Evolutionary conservation across 2,797 vertebrate species (phyloP).

Genomic region (Onychomys leucogaster): DNA sequence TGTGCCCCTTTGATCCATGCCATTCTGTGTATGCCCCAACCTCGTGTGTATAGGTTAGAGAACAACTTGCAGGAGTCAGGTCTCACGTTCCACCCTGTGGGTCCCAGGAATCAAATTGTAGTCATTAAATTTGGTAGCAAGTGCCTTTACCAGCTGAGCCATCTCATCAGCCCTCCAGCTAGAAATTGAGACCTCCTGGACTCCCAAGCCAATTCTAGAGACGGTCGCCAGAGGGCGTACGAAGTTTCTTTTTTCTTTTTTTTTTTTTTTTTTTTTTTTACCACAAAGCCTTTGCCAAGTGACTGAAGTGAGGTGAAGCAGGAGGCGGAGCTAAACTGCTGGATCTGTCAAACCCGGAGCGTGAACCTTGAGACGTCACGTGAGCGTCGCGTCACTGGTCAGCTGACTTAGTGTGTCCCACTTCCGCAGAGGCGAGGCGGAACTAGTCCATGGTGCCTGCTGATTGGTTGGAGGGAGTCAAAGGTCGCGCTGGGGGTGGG

Average conservation of each 20-base stretch:
- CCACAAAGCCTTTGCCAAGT: neutral
- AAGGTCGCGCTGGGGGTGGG: neutral
- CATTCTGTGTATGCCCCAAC: neutral
- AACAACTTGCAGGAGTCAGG: neutral
- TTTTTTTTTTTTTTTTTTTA: neutral
- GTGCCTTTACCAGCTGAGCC: neutral
- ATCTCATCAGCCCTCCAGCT: neutral
- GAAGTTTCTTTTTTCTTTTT: neutral
- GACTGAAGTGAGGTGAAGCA: neutral
- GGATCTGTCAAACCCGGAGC: neutral
- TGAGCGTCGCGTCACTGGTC: neutral
- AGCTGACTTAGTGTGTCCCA: neutral
- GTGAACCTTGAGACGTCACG: neutral
- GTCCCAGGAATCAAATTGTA: neutral
- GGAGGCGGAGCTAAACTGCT: neutral
- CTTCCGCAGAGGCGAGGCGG: neutral
- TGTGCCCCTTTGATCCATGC: neutral
- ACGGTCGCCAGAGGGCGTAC: constrained; percentile 73
- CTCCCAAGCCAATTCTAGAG: neutral
- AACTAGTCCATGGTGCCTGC: neutral
- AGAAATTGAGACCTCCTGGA: neutral
- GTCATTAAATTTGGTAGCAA: neutral
- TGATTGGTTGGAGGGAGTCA: constrained; percentile 53
- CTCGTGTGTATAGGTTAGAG: neutral
- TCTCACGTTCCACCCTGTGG: neutral